phyloP scores from a whole-genome alignment of 2,113 vertebrate genomes.

The Tachysurus fulvidraco region DNA sequence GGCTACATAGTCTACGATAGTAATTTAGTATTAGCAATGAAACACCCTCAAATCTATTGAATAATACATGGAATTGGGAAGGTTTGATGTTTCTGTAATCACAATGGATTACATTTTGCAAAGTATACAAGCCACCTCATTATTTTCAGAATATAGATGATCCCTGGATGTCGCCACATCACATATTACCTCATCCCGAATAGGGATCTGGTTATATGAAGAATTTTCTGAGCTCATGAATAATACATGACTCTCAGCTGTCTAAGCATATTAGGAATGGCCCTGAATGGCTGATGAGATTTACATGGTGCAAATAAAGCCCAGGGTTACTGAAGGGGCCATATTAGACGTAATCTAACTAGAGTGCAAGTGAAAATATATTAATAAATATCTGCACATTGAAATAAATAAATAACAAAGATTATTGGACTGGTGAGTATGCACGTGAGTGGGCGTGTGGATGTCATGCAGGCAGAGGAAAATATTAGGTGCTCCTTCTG shows the following conservation, averaged over 20 bases:
- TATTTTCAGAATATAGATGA: slow-evolving; percentile 62
- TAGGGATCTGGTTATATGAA: slow-evolving; percentile 68
- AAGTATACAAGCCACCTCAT: slow-evolving; percentile 67
- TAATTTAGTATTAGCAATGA: slow-evolving; percentile 68
- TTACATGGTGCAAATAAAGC: slow-evolving; percentile 57
- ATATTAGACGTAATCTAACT: slow-evolving; percentile 56
- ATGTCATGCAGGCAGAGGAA: slow-evolving; percentile 8
- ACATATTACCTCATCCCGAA: slow-evolving; percentile 68
- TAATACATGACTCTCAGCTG: slow-evolving; percentile 68
- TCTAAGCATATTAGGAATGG: slow-evolving; percentile 65
- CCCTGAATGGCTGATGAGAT: slow-evolving; percentile 54
- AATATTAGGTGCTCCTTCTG: neutral
- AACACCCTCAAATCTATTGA: slow-evolving; percentile 64
- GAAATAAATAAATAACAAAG: slow-evolving; percentile 48
- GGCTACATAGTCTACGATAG: slow-evolving; percentile 52
- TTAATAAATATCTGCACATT: slow-evolving; percentile 56
- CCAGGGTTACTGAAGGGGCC: slow-evolving; percentile 54
- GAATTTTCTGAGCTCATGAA: slow-evolving; percentile 70
- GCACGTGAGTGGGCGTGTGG: slow-evolving; percentile 26
- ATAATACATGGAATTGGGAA: slow-evolving; percentile 66
- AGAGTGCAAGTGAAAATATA: slow-evolving; percentile 58
- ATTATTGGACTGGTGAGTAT: slow-evolving; percentile 21
- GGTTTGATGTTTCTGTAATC: slow-evolving; percentile 69
- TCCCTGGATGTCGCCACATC: slow-evolving; percentile 62
- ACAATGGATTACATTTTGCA: slow-evolving; percentile 76